Conservation (phyloP, 23 tunicate species). For the Ascidia mentula region DNA sequence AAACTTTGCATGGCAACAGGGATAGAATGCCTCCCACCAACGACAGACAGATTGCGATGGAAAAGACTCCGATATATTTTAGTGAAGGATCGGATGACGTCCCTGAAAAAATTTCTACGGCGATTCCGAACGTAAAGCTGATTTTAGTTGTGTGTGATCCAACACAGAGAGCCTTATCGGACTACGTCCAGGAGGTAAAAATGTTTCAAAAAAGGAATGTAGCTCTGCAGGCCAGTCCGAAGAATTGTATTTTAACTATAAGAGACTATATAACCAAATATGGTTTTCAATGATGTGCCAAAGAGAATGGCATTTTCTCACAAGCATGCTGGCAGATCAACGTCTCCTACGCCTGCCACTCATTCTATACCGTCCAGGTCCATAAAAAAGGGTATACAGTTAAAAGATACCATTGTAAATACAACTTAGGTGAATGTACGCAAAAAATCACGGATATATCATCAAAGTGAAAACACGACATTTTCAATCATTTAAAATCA, state of each 20-base stretch:
- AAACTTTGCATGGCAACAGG: too few relatives aligned
- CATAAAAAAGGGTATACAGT: too few relatives aligned
- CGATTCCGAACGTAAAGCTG: slow-evolving; percentile 51
- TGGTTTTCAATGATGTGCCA: too few relatives aligned
- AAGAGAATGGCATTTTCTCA: too few relatives aligned
- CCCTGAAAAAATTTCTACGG: slow-evolving; percentile 5
- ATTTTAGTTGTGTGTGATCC: slow-evolving; percentile 67
- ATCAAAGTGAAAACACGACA: neutral
- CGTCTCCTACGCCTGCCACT: too few relatives aligned
- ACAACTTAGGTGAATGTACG: neutral
- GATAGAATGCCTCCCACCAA: slow-evolving; percentile 32
- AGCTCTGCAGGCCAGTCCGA: too few relatives aligned
- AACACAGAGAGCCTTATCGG: slow-evolving; percentile 50
- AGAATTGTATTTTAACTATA: too few relatives aligned
- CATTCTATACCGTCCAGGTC: too few relatives aligned
- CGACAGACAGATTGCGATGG: slow-evolving; percentile 40
- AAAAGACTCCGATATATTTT: slow-evolving; percentile 65
- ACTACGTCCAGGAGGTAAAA: slow-evolving; percentile 41
- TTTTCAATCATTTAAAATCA: too few relatives aligned
- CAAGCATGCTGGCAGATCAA: too few relatives aligned
- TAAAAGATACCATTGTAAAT: too few relatives aligned
- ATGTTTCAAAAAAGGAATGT: neutral
- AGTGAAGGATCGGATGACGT: neutral
- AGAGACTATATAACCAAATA: too few relatives aligned
- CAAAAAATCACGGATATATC: neutral